These are phyloP conservation scores for Coptotermes formosanus DNA, from an alignment of 1,140 invertebrate genomes.

Conservation along the genomic window DNA sequence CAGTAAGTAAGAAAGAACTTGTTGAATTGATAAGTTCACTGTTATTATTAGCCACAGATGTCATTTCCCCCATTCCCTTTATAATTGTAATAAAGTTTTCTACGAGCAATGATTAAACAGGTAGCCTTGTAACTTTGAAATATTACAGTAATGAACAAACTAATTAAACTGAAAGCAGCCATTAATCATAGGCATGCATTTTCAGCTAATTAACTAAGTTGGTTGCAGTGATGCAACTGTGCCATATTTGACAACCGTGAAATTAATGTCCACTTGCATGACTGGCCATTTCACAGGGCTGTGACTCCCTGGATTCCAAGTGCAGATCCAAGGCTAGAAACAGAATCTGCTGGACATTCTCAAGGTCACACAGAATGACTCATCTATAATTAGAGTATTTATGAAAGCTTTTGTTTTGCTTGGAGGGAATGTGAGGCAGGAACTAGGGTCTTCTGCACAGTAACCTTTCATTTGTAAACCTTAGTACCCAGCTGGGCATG, in stretches of 20 bases:
- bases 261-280: not conserved
- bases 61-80: not conserved
- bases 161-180: not conserved
- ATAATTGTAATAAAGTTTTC: not conserved
- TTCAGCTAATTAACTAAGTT: not conserved
- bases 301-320: not conserved
- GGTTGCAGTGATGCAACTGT: not conserved
- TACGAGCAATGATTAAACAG: not conserved
- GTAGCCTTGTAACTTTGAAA: not conserved
- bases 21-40: conserved; percentile 20
- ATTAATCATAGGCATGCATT: not conserved
- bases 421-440: not conserved
- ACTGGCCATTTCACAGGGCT: not conserved
- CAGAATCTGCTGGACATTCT: not conserved
- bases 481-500: not conserved
- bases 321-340: not conserved
- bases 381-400: not conserved
- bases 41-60: not conserved
- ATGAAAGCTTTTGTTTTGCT: not conserved
- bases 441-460: not conserved
- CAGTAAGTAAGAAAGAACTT: conserved; percentile 31
- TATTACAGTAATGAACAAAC: not conserved
- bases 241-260: not conserved
- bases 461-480: not conserved
- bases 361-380: not conserved